phyloP scores from a whole-genome alignment of 2,113 vertebrate species.

The Muscicapa adusta region DNA sequence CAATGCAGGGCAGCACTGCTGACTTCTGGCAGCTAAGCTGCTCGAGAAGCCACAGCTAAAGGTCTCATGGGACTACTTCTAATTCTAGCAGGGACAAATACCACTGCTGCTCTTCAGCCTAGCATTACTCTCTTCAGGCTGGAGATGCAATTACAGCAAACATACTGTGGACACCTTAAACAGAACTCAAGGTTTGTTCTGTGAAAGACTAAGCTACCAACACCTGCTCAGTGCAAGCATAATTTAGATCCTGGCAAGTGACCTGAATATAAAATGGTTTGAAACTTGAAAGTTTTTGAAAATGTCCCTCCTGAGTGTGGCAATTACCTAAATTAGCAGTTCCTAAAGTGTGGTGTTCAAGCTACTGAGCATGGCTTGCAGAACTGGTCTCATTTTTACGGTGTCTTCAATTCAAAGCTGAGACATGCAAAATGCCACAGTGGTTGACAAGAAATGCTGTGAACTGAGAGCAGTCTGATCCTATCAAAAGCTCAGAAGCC shows the following conservation, averaged over 20 bases:
- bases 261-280: not conserved
- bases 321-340: not conserved
- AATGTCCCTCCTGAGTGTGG: not conserved
- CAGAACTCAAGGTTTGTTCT: not conserved
- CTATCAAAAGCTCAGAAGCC: not conserved
- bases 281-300: not conserved
- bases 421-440: not conserved
- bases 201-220: not conserved
- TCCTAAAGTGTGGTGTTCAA: not conserved
- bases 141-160: not conserved
- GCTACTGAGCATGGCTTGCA: not conserved
- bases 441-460: not conserved
- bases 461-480: not conserved
- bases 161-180: not conserved
- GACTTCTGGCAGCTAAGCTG: constrained; percentile 1
- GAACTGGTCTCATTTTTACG: not conserved
- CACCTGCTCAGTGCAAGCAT: not conserved
- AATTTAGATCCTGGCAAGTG: not conserved
- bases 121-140: not conserved
- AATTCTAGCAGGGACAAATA: constrained; percentile 46
- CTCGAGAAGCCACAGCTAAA: constrained; percentile 12
- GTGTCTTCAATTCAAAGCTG: not conserved
- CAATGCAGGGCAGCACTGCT: not conserved
- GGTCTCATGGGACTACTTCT: not conserved
- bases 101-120: not conserved